Evolutionary conservation across 1,140 invertebrate species (phyloP), one percentile per base, ranked within the genome.

Genomic region (Scaptodrosophila lebanonensis): DNA sequence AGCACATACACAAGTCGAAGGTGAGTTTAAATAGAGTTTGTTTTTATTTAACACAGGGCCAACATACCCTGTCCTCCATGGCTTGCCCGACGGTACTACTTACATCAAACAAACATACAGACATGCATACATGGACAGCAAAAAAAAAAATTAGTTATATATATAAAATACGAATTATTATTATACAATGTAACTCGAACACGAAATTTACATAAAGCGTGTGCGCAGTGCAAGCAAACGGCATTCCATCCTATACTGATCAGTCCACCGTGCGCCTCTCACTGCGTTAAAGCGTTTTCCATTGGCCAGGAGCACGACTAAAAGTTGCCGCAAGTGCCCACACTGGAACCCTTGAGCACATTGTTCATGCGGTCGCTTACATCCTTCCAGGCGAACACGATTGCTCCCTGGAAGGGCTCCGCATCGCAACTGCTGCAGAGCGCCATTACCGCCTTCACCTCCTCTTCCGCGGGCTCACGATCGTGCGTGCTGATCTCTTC

Each of bases 1-100:
- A 97, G 87, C 95, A 97, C 86, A 95, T 97, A 39, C 95, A 97
- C 86, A 95, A 96, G 87, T 93, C 93, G 58, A 97, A 97, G 92
- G 95, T 96, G 88, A 91, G 91, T 38, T 5, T 12, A 6, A 1
- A n/a, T 9, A 30, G 16, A 1, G 38, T 57, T 62, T 36, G 30
- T 58, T 50, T 43, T 51, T 18, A 13, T 20, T 40, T n/a, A n/a
- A n/a, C n/a, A n/a, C n/a, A n/a, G n/a, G n/a, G n/a, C n/a, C n/a
- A n/a, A n/a, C n/a, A n/a, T n/a, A n/a, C n/a, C n/a, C n/a, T n/a
- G n/a, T n/a, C n/a, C n/a, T n/a, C n/a, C n/a, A n/a, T n/a, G n/a
- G n/a, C n/a, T n/a, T n/a, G n/a, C n/a, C n/a, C n/a, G n/a, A n/a
- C n/a, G n/a, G n/a, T n/a, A n/a, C n/a, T n/a, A n/a, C n/a, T n/a